A percentile compares a stretch with the other conserved stretches of the same genome.
Conservation (phyloP, 2,888 invertebrate species). For the Zygogramma bicolorata region DNA sequence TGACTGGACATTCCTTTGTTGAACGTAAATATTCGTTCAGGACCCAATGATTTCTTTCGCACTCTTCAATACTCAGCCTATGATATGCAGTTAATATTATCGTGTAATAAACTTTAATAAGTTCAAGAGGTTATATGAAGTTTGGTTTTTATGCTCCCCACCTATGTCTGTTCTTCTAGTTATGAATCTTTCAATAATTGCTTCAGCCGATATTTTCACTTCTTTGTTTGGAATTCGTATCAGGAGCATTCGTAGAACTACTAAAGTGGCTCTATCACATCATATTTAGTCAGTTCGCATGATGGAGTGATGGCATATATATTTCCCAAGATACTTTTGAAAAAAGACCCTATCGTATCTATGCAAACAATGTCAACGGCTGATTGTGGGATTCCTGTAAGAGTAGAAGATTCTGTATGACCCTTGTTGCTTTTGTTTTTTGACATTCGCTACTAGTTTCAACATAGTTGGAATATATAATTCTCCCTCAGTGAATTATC, state of each 20-base stretch:
- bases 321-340: conserved; percentile 2
- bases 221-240: conserved; percentile 45
- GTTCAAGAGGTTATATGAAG: neutral
- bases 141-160: conserved; percentile 20
- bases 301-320: conserved; percentile 36
- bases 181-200: conserved; percentile 41
- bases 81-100: conserved; percentile 18
- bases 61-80: neutral
- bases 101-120: neutral
- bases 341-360: conserved; percentile 25
- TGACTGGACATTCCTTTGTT: too few relatives aligned
- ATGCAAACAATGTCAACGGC: conserved; percentile 33
- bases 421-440: too few relatives aligned
- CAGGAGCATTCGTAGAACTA: too few relatives aligned
- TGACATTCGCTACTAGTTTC: too few relatives aligned
- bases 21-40: neutral
- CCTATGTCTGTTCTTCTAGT: neutral
- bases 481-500: too few relatives aligned
- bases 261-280: too few relatives aligned
- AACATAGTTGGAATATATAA: too few relatives aligned
- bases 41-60: neutral
- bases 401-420: too few relatives aligned
- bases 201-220: too few relatives aligned
- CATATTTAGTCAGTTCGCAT: conserved; percentile 42
- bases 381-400: conserved; percentile 30